A percentile compares a stretch with the other conserved stretches of the same genome.
phyloP scores from a whole-genome alignment of 1,140 invertebrate genomes.

The Zeugodacus cucurbitae region DNA sequence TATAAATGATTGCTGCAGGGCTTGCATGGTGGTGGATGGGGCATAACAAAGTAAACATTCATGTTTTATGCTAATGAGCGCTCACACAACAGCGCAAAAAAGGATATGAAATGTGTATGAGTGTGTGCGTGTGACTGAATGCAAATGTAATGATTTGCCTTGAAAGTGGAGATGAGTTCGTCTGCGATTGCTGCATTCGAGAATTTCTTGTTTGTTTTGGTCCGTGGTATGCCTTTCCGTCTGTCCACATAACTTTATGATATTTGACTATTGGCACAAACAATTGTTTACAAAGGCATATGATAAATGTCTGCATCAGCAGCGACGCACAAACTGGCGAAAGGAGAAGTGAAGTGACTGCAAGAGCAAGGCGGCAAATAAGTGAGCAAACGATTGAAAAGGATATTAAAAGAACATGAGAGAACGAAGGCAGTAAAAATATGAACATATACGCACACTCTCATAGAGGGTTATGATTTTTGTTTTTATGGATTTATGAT shows the following conservation, averaged over 20 bases:
- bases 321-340: background rate
- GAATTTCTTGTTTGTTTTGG: conserved; percentile 59
- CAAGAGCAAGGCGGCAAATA: background rate
- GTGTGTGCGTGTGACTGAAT: background rate
- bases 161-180: background rate
- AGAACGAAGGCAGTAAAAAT: background rate
- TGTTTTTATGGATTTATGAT: background rate
- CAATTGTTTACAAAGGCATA: conserved; percentile 42
- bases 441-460: background rate
- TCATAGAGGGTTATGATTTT: background rate
- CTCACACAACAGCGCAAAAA: conserved; percentile 46
- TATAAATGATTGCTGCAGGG: conserved; percentile 50
- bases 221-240: conserved; percentile 52
- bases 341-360: too few species aligned
- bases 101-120: background rate
- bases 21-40: background rate
- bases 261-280: conserved; percentile 41
- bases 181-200: conserved; percentile 57
- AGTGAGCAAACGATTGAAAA: background rate
- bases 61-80: conserved; percentile 66
- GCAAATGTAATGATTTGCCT: background rate
- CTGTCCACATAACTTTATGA: conserved; percentile 46
- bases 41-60: conserved; percentile 60
- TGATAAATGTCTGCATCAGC: conserved; percentile 37
- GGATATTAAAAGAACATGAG: background rate